Conservation (phyloP, 2,113 vertebrate species). For the Steatornis caripensis region DNA sequence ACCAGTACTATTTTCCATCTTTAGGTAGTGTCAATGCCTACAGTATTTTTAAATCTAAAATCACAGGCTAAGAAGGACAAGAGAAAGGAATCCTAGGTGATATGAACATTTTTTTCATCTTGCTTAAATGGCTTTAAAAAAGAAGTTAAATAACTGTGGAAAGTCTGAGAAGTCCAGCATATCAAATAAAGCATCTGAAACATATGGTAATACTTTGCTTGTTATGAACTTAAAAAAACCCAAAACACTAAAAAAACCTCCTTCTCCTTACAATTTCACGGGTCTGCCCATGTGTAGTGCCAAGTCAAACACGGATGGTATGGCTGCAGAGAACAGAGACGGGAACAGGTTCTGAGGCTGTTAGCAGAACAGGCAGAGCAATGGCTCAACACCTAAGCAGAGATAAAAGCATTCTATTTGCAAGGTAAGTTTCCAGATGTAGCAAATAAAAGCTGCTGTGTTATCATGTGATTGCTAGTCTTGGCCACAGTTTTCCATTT, state of each 20-base stretch:
- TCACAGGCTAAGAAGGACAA: background rate
- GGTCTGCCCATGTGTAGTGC: background rate
- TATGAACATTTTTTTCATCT: background rate
- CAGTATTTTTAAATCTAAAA: background rate
- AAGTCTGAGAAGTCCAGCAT: background rate
- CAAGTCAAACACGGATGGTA: conserved; percentile 17
- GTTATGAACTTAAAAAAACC: background rate
- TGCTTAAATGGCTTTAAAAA: background rate
- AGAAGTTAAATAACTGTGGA: background rate
- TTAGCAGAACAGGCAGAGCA: background rate
- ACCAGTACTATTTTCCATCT: background rate
- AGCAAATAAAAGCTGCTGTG: background rate
- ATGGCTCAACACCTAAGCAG: background rate
- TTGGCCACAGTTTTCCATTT: background rate
- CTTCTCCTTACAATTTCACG: background rate
- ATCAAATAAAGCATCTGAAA: conserved; percentile 30
- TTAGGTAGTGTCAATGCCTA: background rate
- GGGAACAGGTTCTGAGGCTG: background rate
- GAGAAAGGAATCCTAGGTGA: background rate
- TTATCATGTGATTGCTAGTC: background rate
- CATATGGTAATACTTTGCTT: conserved; percentile 5
- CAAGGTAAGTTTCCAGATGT: conserved; percentile 30
- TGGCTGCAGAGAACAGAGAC: background rate
- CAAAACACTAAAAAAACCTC: background rate
- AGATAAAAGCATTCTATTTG: background rate